These are phyloP conservation scores for Danio albolineatus DNA, from an alignment of 2,797 vertebrate genomes.

Conservation along the genomic window DNA sequence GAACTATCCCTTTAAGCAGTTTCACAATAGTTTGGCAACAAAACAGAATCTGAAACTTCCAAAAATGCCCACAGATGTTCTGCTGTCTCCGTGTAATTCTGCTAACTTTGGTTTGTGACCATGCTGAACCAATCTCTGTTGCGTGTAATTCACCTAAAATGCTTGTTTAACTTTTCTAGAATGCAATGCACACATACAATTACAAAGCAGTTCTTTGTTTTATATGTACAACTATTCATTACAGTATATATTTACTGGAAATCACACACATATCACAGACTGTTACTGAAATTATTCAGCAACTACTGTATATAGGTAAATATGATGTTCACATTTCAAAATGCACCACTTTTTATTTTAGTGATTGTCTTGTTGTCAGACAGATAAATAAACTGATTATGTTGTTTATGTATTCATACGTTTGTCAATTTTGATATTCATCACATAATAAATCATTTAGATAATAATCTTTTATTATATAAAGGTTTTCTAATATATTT, in stretches of 20 bases:
- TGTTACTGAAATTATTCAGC: not conserved
- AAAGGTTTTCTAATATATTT: too few species aligned
- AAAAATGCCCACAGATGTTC: not conserved
- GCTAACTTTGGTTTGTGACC: slow-evolving; percentile 10
- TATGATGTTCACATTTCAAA: not conserved
- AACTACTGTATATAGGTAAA: not conserved
- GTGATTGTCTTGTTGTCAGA: not conserved
- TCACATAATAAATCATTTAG: not conserved
- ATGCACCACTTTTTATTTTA: not conserved
- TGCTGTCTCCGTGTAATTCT: slow-evolving; percentile 17
- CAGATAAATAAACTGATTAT: not conserved
- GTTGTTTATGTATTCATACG: not conserved
- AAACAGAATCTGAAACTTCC: slow-evolving; percentile 14
- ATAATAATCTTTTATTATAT: not conserved
- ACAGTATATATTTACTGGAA: not conserved
- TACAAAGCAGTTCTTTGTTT: slow-evolving; percentile 4
- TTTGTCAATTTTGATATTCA: not conserved
- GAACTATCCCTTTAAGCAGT: not conserved
- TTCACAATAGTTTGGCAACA: not conserved
- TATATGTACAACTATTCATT: not conserved
- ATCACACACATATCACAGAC: not conserved
- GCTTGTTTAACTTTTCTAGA: not conserved
- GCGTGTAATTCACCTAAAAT: not conserved
- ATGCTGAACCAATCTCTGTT: not conserved
- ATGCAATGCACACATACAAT: not conserved